These are phyloP conservation scores for Morus bassanus DNA, from an alignment of 2,797 vertebrate genomes.

Conservation along the genomic window DNA sequence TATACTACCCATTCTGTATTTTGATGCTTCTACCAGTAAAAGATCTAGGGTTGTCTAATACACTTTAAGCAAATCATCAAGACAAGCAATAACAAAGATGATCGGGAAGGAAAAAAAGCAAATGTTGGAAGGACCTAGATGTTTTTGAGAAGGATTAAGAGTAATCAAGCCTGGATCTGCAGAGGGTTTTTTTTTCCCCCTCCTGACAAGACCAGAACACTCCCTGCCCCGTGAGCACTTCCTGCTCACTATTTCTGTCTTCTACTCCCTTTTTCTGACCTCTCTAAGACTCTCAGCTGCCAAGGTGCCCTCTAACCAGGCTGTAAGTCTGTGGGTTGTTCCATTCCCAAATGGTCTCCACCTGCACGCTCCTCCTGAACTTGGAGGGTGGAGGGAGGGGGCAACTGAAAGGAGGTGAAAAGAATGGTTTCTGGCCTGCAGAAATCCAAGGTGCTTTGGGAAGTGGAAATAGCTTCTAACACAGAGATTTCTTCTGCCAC, in stretches of 20 bases:
- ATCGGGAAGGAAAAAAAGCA: background rate
- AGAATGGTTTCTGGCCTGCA: background rate
- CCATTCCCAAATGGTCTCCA: background rate
- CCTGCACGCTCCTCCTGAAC: background rate
- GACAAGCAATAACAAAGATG: background rate
- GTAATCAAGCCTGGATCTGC: conserved; percentile 10
- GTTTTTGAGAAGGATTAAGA: conserved; percentile 11
- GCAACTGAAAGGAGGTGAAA: background rate
- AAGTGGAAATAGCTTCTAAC: background rate
- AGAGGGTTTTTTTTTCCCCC: background rate
- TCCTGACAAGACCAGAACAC: background rate
- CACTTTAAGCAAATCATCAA: background rate
- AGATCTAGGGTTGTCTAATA: background rate
- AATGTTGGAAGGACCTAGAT: background rate
- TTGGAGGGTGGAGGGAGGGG: background rate
- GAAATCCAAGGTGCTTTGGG: background rate
- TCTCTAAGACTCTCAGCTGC: background rate
- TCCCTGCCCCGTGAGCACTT: background rate
- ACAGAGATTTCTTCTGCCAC: background rate
- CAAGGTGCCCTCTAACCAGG: background rate
- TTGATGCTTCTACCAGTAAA: background rate
- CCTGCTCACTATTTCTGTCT: background rate
- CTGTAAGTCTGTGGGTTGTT: background rate
- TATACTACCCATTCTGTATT: background rate
- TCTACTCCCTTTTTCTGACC: background rate